Evolutionary conservation across 2,797 vertebrate genomes (phyloP).

Genomic region (Anguilla anguilla): DNA sequence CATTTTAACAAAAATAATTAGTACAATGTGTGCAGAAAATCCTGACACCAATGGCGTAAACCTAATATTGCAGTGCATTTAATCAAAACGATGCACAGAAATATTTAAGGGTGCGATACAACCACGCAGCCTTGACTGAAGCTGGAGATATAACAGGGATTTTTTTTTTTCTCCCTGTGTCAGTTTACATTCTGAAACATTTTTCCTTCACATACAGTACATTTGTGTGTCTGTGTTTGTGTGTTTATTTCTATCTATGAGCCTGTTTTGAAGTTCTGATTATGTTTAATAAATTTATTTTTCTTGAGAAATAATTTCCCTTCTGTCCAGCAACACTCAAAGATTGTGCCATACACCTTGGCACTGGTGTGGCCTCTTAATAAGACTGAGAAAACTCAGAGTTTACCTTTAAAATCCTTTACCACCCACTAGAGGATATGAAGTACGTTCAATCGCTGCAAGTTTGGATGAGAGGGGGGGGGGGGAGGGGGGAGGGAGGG

Average conservation of each 20-base stretch:
- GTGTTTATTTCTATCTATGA: slow-evolving; percentile 18
- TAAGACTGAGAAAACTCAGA: background rate
- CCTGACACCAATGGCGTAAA: background rate
- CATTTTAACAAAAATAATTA: background rate
- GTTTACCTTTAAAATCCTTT: background rate
- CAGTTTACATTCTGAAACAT: background rate
- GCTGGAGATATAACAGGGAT: background rate
- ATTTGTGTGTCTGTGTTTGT: slow-evolving; percentile 13
- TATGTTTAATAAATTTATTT: background rate
- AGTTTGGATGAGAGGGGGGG: background rate
- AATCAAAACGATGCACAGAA: background rate
- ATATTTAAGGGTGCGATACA: too few relatives aligned
- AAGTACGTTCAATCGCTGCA: background rate
- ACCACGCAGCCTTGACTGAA: too few relatives aligned
- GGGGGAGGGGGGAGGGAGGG: too few relatives aligned
- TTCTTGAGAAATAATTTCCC: background rate
- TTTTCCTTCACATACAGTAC: too few relatives aligned
- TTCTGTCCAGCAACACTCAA: background rate
- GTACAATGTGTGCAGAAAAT: background rate
- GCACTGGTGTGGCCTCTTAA: background rate
- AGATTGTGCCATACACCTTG: background rate
- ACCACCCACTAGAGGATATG: background rate
- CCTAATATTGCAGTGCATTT: background rate
- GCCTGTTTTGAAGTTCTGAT: background rate
- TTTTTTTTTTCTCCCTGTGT: background rate